A percentile compares a stretch with the other conserved stretches of the same genome.
Conservation (phyloP, 2,113 vertebrate species). For the Toxostoma redivivum region DNA sequence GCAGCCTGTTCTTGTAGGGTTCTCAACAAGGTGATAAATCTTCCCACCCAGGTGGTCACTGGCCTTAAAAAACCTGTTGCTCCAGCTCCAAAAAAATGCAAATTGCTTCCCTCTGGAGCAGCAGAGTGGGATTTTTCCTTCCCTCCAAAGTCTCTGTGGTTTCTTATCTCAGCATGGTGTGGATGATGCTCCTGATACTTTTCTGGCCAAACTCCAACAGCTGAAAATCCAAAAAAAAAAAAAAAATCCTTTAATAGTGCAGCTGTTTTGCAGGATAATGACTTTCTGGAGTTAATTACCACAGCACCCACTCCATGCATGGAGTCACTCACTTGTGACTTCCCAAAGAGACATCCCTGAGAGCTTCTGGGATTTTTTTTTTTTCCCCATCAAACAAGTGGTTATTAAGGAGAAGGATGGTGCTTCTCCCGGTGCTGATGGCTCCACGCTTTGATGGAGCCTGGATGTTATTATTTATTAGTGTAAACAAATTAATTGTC, state of each 20-base stretch:
- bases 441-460: not conserved
- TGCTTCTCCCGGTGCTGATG: not conserved
- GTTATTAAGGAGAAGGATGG: slow-evolving; percentile 12
- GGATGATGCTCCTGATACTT: not conserved
- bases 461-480: slow-evolving; percentile 36
- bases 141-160: not conserved
- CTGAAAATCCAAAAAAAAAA: not conserved
- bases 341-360: slow-evolving; percentile 2
- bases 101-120: fast-evolving
- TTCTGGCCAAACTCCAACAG: not conserved
- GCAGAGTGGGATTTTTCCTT: not conserved
- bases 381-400: not conserved
- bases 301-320: not conserved
- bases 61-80: not conserved
- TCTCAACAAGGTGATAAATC: not conserved
- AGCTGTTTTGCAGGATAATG: not conserved
- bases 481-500: slow-evolving; percentile 33
- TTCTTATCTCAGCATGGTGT: not conserved
- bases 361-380: slow-evolving; percentile 4
- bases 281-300: slow-evolving; percentile 26
- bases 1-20: not conserved
- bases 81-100: not conserved
- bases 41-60: not conserved
- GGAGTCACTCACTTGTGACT: not conserved
- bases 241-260: not conserved